phyloP scores from a whole-genome alignment of 2,113 vertebrate species.

The Erpornis zantholeuca region DNA sequence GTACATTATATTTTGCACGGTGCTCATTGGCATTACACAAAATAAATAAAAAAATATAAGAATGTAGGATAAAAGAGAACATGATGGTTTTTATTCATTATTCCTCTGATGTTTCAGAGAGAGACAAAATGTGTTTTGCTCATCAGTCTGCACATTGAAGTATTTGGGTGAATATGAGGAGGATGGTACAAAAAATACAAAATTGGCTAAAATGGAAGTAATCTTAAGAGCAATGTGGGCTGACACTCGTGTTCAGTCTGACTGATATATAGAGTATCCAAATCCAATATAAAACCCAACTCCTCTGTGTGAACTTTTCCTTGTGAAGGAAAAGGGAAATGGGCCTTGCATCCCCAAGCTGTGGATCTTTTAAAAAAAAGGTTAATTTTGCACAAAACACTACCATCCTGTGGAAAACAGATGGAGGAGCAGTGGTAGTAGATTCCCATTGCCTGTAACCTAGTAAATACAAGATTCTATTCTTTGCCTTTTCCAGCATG shows the following conservation, averaged over 20 bases:
- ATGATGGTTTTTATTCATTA: neutral
- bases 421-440: neutral
- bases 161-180: neutral
- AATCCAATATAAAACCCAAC: neutral
- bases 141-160: neutral
- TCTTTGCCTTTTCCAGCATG: neutral
- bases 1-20: neutral
- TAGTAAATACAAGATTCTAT: neutral
- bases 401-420: conserved; percentile 33
- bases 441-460: neutral
- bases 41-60: neutral
- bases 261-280: neutral
- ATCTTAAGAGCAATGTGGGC: neutral
- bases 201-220: neutral
- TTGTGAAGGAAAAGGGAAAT: neutral
- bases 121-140: neutral
- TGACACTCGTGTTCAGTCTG: neutral
- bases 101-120: neutral
- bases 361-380: neutral
- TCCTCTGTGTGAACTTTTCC: neutral
- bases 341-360: neutral
- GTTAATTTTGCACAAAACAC: conserved; percentile 5
- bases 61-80: neutral
- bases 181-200: neutral
- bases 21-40: neutral